phyloP scores from a whole-genome alignment of 1,140 invertebrate species.

The Cydia amplana region DNA sequence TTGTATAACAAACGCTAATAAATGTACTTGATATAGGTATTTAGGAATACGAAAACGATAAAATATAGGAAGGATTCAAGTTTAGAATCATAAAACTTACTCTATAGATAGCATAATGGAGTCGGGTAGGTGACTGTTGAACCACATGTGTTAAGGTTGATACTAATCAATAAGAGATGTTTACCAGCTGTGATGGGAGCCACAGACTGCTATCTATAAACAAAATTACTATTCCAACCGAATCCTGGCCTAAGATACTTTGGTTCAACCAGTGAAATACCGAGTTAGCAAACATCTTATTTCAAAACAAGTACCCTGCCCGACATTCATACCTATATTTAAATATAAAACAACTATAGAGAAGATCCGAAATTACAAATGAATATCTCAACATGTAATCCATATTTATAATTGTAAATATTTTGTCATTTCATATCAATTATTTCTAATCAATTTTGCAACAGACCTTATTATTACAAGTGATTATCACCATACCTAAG shows the following conservation, averaged over 20 bases:
- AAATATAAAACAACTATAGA: constrained; percentile 17
- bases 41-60: constrained; percentile 43
- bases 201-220: neutral
- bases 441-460: constrained; percentile 50
- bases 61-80: constrained; percentile 56
- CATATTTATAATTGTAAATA: constrained; percentile 46
- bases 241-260: neutral
- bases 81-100: constrained; percentile 64
- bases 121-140: constrained; percentile 7
- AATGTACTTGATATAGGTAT: constrained; percentile 40
- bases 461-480: constrained; percentile 52
- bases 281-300: neutral
- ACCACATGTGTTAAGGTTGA: constrained; percentile 33
- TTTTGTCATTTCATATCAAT: constrained; percentile 48
- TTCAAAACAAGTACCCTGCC: constrained; percentile 6
- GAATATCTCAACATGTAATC: constrained; percentile 32
- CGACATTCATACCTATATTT: constrained; percentile 14
- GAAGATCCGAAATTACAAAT: neutral
- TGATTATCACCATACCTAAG: constrained; percentile 55
- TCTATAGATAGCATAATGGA: constrained; percentile 48
- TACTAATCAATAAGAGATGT: neutral
- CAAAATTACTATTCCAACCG: neutral
- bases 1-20: constrained; percentile 41
- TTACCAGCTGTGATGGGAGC: constrained; percentile 8
- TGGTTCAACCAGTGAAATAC: neutral